Evolutionary conservation across 2,113 vertebrate species (phyloP).

Genomic region (Hiodon tergisus): DNA sequence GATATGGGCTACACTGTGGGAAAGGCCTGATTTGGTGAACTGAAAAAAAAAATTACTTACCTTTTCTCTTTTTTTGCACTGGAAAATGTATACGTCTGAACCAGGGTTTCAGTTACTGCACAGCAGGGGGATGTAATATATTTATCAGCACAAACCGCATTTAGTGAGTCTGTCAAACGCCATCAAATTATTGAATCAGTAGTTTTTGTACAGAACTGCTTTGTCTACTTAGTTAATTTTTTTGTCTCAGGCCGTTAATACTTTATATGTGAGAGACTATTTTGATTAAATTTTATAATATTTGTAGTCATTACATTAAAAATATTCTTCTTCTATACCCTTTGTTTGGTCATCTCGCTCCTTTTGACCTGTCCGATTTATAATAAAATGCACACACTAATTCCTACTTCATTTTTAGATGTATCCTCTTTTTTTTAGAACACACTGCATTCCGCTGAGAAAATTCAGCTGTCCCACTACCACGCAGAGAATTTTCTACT

Average conservation of each 20-base stretch:
- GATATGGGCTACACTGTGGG: no score
- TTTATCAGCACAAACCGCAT: no score
- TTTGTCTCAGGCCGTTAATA: slow-evolving; percentile 46
- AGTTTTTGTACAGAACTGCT: slow-evolving; percentile 31
- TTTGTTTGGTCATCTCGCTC: neutral
- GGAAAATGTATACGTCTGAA: no score
- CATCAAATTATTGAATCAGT: slow-evolving; percentile 20
- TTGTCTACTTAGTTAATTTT: slow-evolving; percentile 55
- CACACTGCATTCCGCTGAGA: no score
- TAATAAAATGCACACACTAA: slow-evolving; percentile 5
- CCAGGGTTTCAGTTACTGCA: no score
- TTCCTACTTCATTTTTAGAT: neutral
- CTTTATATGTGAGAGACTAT: slow-evolving; percentile 68
- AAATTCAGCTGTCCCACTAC: no score
- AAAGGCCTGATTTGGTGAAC: no score
- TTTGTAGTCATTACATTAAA: slow-evolving; percentile 62
- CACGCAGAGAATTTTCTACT: no score
- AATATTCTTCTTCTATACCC: slow-evolving; percentile 49
- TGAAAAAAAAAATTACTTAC: slow-evolving; percentile 10
- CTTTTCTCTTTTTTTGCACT: no score
- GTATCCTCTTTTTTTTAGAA: no score
- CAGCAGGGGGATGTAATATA: no score
- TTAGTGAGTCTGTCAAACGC: no score
- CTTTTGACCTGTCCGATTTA: neutral
- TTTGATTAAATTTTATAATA: slow-evolving; percentile 64